Base-by-base conservation (phyloP, 2,113 vertebrate species). In the Misgurnus anguillicaudatus region DNA sequence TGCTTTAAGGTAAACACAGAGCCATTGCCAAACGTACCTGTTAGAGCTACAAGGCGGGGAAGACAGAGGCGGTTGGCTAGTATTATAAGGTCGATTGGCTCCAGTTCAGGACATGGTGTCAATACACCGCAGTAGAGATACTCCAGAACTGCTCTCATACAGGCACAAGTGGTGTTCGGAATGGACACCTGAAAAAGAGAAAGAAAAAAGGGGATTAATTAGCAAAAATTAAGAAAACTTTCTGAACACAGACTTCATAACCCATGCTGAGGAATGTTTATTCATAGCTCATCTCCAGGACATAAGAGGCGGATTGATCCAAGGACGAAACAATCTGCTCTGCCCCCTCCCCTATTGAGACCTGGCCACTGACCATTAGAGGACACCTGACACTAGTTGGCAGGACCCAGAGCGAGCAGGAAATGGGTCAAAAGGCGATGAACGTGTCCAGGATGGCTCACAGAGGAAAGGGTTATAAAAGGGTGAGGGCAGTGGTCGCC, bases 1-100 rank as follows among this genome's bases (percentile, higher is more conserved):
- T 55, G 48, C 16, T 36, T 57, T 19, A 1, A 10, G 38, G 53
- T 58, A 60, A 60, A 73, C 11, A 57, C 9, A 19, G 17, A 61
- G 36, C 10, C 9, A 57, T 16, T 9, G 36, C 41, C 21, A 74
- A 11, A 24, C 85, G 83, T 90, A 96, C 95, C 95, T 36, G 95
- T 96, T 84, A 96, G 91, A 9, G 94, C 93, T 45, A 96, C 93
- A 24, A 97, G 91, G 51, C 93, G 94, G 1, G 94, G 94, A 85
- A 97, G 89, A 88, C 95, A 96, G 45, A 97, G 94, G 9, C 95
- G 93, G 89, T 96, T 95, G 87, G 94, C 91, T 67, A 96, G 88
- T 78, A 94, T 66, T 31, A 96, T 93, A 48, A 96, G 93, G 60
- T 96, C 95, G 80, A 94, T 93, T 41, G 93, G 90, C 11, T 96